phyloP scores from a whole-genome alignment of 2,888 invertebrate genomes.

The Halocaridina rubra region DNA sequence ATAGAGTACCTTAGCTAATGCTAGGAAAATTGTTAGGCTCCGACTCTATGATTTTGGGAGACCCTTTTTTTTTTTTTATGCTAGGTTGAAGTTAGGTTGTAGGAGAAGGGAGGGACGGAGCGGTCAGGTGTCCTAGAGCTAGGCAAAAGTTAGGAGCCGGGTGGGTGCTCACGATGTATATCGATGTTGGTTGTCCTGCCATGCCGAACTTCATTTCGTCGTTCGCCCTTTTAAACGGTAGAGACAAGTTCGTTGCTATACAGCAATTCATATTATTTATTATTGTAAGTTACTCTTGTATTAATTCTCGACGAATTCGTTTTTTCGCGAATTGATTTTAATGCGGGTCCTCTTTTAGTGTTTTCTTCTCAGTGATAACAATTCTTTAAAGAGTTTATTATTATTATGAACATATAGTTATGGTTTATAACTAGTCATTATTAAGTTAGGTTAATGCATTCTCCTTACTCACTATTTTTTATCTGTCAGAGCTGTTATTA shows the following conservation, averaged over 20 bases:
- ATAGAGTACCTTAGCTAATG: slow-evolving; percentile 21
- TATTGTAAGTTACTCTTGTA: slow-evolving; percentile 19
- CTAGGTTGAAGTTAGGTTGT: slow-evolving; percentile 34
- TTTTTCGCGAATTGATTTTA: slow-evolving; percentile 47
- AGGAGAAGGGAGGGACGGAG: slow-evolving; percentile 45
- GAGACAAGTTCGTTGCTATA: too few relatives aligned
- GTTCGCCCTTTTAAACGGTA: too few relatives aligned
- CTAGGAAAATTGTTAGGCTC: slow-evolving; percentile 56
- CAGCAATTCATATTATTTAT: slow-evolving; percentile 13
- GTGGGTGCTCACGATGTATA: slow-evolving; percentile 43
- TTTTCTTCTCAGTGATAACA: slow-evolving; percentile 53
- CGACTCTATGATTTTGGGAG: not conserved
- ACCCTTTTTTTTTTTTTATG: not conserved
- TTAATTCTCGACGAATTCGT: slow-evolving; percentile 38
- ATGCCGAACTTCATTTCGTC: too few relatives aligned
- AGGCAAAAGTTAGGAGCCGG: slow-evolving; percentile 54
- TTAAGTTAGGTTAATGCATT: slow-evolving; percentile 47
- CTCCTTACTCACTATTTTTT: slow-evolving; percentile 37
- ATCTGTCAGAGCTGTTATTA: slow-evolving; percentile 44
- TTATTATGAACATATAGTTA: slow-evolving; percentile 33
- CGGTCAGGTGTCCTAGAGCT: slow-evolving; percentile 29
- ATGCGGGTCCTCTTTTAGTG: slow-evolving; percentile 57
- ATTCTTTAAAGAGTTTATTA: too few relatives aligned
- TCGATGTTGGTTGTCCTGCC: too few relatives aligned
- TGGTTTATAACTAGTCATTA: slow-evolving; percentile 60